These are phyloP conservation scores for Heteropelma amictum DNA, from an alignment of 2,888 invertebrate species.

Conservation along the genomic window DNA sequence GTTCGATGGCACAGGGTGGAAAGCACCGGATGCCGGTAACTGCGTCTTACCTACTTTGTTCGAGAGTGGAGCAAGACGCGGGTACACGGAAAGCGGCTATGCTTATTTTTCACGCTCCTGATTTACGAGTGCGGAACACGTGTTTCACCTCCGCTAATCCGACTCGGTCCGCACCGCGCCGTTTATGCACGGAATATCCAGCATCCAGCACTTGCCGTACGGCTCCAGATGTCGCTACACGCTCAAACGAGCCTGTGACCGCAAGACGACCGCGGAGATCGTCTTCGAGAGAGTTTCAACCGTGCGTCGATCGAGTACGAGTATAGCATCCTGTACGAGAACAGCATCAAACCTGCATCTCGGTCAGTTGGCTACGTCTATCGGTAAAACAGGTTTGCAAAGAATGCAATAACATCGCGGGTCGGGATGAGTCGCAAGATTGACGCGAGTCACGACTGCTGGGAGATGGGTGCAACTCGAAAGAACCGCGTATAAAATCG, in stretches of 20 bases:
- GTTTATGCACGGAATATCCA: slow-evolving; percentile 43
- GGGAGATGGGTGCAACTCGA: too few species aligned
- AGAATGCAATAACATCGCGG: neutral
- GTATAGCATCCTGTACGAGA: slow-evolving; percentile 28
- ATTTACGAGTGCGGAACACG: slow-evolving; percentile 73
- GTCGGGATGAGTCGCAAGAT: slow-evolving; percentile 4
- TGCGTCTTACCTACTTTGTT: slow-evolving; percentile 77
- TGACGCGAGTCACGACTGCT: neutral
- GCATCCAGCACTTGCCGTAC: slow-evolving; percentile 53
- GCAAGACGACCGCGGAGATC: slow-evolving; percentile 37
- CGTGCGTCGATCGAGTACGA: slow-evolving; percentile 37
- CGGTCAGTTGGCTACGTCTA: slow-evolving; percentile 5
- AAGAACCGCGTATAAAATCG: too few species aligned
- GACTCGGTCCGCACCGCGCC: slow-evolving; percentile 64
- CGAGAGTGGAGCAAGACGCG: slow-evolving; percentile 55
- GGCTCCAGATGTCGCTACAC: slow-evolving; percentile 74
- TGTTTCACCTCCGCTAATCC: slow-evolving; percentile 77
- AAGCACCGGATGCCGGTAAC: slow-evolving; percentile 75
- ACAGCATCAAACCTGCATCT: slow-evolving; percentile 19
- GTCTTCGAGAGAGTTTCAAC: slow-evolving; percentile 30
- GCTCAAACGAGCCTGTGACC: slow-evolving; percentile 65
- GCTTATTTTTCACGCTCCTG: slow-evolving; percentile 71
- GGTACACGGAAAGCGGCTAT: slow-evolving; percentile 45
- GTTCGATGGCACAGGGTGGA: slow-evolving; percentile 56
- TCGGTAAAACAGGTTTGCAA: neutral